Base-by-base conservation (phyloP, 2,888 invertebrate genomes). In the Tetramorium bicarinatum region DNA sequence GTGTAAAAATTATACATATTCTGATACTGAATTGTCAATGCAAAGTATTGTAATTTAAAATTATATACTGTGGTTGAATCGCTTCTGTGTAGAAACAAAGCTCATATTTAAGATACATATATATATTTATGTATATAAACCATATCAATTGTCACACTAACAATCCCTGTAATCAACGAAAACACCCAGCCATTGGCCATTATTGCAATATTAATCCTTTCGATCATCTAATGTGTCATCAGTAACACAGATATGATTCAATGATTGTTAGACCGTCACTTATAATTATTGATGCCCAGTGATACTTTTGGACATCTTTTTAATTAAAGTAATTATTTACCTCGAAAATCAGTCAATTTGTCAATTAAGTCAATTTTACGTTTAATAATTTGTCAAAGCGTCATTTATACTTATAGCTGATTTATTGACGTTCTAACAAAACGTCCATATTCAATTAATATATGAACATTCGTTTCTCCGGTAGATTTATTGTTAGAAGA, bases 351-450 rank as follows among this genome's bases (percentile, higher is more conserved):
- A 47, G 6, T 75, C 38, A 52, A 64, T 21, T 64, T 52, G 18
- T 64, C 49, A 52, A 62, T 62, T 76, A 62, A 62, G 18, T 52
- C 62, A 38, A 38, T 76, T 49, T 38, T 52, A 38, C 15, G 11
- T 75, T 25, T 18, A 64, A 61, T 47, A 61, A 49, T 76, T 62
- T 76, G 13, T 34, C 25, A 52, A 25, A 76, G n/a, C 9, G 11
- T 64, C 11, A 64, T 7, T 61, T 59, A 15, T n/a, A 59, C 3
- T 59, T 62, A 21, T 11, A 49, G 15, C 3, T 62, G 21, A 64
- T 25, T 25, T 18, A 76, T 21, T 62, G 21, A 61, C 13, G 8
- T 61, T 75, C 1, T 34, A 75, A 61, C 11, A 47, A 3, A 47
- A 62, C 4, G 15, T 25, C 11, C 49, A 64, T 62, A 4, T 62